Evolutionary conservation across 64 coral and sea anemone genomes (phyloP), one percentile per base, ranked within the genome.

Genomic region (Platygyra sinensis): DNA sequence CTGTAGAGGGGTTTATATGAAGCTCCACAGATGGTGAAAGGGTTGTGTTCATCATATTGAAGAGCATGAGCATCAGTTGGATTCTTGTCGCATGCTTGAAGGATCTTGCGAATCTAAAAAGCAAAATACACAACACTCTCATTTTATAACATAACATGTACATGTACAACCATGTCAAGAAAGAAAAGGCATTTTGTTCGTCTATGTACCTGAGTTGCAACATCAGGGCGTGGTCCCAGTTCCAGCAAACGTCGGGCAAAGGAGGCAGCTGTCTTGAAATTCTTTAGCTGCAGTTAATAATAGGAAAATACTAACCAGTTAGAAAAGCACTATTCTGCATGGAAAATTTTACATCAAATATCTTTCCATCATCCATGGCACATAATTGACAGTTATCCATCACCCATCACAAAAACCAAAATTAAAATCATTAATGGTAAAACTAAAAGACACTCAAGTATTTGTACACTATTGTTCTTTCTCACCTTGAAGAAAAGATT

Each of bases 401-500:
- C 42, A 46, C 42, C 42, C 42, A 46, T 46, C 5, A 46, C 42
- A 3, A 46, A 46, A 46, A 46, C 4, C 42, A 46, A 46, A 46
- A 46, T 46, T 36, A 36, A 1, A 36, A 36, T 36, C 33, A 36
- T 36, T 7, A 46, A 5, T n/a, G 42, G 42, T 7, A 46, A 46
- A 46, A 46, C 42, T 46, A 46, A 46, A 46, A 46, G 42, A 7
- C 42, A 46, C 3, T 46, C 42, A 46, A 46, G 42, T 46, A 7
- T n/a, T 46, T 46, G 42, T 46, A 7, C 3, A 46, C 4, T 5
- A 46, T 46, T 46, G 42, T 46, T 0, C 42, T 46, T 46, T 49
- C 67, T 17, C 90, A 99, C 97, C 97, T 99, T 99, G 55, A 99
- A 99, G 85, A 99, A 99, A 0, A 99, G 94, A 82, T 99, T 99